Evolutionary conservation across 2,888 invertebrate genomes (phyloP).

Genomic region (Drosophila vallismaia): DNA sequence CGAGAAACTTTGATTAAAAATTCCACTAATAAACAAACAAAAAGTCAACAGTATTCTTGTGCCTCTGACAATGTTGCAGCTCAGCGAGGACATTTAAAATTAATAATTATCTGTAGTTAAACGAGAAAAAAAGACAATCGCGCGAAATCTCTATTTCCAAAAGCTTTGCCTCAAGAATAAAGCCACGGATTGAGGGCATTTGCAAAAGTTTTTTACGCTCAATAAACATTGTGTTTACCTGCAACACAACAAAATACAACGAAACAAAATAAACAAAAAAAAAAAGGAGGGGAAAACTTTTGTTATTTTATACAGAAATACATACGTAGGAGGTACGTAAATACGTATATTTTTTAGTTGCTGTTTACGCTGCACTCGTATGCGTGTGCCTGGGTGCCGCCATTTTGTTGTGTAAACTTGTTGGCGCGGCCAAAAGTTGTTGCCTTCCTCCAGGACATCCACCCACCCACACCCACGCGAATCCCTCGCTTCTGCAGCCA

Average conservation of each 20-base stretch:
- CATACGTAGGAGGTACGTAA: slow-evolving; percentile 2
- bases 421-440: slow-evolving; percentile 52
- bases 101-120: background rate
- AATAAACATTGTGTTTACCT: slow-evolving; percentile 75
- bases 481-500: slow-evolving; percentile 52
- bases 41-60: slow-evolving; percentile 9
- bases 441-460: background rate
- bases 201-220: slow-evolving; percentile 62
- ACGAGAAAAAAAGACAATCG: slow-evolving; percentile 8
- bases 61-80: slow-evolving; percentile 3
- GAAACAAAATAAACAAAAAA: slow-evolving; percentile 18
- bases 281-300: slow-evolving; percentile 10
- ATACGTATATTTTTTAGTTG: slow-evolving; percentile 50
- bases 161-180: slow-evolving; percentile 9
- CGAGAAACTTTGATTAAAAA: slow-evolving; percentile 74
- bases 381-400: slow-evolving; percentile 47
- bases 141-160: slow-evolving; percentile 12
- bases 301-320: slow-evolving; percentile 43
- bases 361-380: slow-evolving; percentile 58
- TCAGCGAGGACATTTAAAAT: background rate
- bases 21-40: slow-evolving; percentile 70
- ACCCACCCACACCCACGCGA: slow-evolving; percentile 1
- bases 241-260: slow-evolving; percentile 16
- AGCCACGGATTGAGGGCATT: slow-evolving; percentile 13
- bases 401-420: slow-evolving; percentile 75